Base-by-base conservation (phyloP, 2,888 invertebrate species). In the Tribolium freemani region DNA sequence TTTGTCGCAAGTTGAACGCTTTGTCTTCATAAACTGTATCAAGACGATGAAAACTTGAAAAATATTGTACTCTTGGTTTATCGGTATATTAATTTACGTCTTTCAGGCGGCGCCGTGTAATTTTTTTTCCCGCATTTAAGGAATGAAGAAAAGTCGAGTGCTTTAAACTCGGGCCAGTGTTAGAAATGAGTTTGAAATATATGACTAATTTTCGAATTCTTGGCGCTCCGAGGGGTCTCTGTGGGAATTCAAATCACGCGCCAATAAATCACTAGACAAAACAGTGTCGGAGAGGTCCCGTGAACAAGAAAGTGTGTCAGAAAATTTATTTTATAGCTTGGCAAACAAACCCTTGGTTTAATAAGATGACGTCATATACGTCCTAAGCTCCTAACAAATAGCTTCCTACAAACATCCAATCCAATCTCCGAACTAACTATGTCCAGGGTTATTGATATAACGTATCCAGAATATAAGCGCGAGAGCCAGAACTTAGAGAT, bases 251-350 rank as follows among this genome's bases (percentile, higher is more conserved):
- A 83, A 83, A 83, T 83, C 83, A 82, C 82, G 83, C 81, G 81
- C 81, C 80, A 76, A 83, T 83, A 83, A 83, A 83, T 83, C 83
- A 82, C 76, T 79, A 80, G 78, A 83, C 83, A 83, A 83, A 83
- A 83, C 83, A 83, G 31, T 70, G 70, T 64, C 58, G 72, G 56
- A 21, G 75, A 77, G 80, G 76, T 79, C 79, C 78, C 75, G 76
- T 78, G 81, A 81, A 80, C 81, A 81, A 82, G 83, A 82, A 83
- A 82, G 82, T 83, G 82, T 82, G 83, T 82, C 81, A 78, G 82
- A 80, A 83, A 83, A 84, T 83, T 84, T 84, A 84, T 84, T 84
- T 83, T 83, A 84, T 82, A 79, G 83, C 82, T 82, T 81, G 82
- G 82, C 83, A 84, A 84, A 83, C 83, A 84, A 82, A 79, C 82